Conservation (phyloP, 2,888 invertebrate genomes). For the Agrenia bidenticulata region DNA sequence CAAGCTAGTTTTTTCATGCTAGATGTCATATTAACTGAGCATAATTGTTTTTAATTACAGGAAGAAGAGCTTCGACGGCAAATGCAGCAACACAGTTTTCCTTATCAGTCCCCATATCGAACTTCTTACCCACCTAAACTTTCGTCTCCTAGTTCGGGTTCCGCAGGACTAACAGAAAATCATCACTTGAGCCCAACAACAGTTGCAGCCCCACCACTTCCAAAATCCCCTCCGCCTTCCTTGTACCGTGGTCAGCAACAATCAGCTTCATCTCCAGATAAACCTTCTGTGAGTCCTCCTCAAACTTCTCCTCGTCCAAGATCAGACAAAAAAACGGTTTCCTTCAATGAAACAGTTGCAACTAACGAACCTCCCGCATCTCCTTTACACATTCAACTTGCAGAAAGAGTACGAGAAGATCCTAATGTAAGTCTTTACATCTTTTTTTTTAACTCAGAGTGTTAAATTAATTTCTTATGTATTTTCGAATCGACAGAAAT, state of each 20-base stretch:
- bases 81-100: conserved; percentile 53
- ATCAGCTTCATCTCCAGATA: conserved; percentile 43
- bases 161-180: conserved; percentile 21
- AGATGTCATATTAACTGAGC: not conserved
- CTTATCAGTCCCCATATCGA: conserved; percentile 55
- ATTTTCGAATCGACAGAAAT: conserved; percentile 66
- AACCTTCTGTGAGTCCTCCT: conserved; percentile 54
- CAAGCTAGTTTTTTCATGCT: not conserved
- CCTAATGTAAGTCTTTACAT: conserved; percentile 76
- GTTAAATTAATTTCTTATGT: conserved; percentile 2
- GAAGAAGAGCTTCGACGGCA: conserved; percentile 59
- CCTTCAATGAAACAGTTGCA: conserved; percentile 51
- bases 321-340: conserved; percentile 50
- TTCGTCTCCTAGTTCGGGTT: conserved; percentile 13
- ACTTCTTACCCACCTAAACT: conserved; percentile 54
- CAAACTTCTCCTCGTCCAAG: conserved; percentile 53
- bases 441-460: too few relatives aligned
- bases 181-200: conserved; percentile 27
- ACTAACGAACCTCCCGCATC: conserved; percentile 62
- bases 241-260: conserved; percentile 32
- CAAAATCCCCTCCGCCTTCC: conserved; percentile 48
- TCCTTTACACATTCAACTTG: conserved; percentile 55
- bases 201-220: conserved; percentile 44
- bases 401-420: conserved; percentile 70
- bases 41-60: conserved; percentile 37